Base-by-base conservation (phyloP, 1,140 invertebrate species). In the Bombus confusus region DNA sequence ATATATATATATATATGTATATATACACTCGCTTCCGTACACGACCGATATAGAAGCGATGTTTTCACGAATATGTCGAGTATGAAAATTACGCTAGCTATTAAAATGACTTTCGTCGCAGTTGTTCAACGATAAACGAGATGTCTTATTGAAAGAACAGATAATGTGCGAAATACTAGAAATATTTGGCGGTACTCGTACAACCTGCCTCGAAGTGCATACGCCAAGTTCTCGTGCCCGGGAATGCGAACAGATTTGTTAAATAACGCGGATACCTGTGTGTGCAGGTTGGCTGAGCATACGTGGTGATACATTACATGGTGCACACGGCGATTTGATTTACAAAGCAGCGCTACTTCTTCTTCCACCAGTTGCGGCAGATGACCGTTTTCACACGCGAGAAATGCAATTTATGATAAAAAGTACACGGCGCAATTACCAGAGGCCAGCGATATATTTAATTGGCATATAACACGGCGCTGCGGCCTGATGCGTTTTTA, bases 361-460 rank as follows among this genome's bases (percentile, higher is more conserved):
- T 84, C 52, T 71, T 84, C 37, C 76, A 80, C 39, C 39, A 28
- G 47, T 43, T 72, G 39, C 41, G 12, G 31, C 57, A 28, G 69
- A 84, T 85, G 79, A 88, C 74, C 78, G 81, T 89, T 89, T 89
- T 88, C 83, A 79, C 87, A 88, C 83, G 75, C 64, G 73, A 81
- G 64, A 62, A 83, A 80, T 34, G 73, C 43, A 57, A 80, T 47
- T 37, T 69, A 34, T 6, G 18, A 62, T 39, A 18, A 72, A 72
- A 57, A 62, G 57, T 64, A 39, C 66, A 64, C n/a, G 12, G 10
- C 4, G n/a, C 81, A 43, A 78, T 77, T 64, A 68, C 43, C 10
- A 41, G 41, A 15, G 72, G 3, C 34, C 62, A 31, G 28, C n/a
- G n/a, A n/a, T 59, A 25, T 8, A 22, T 62, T 43, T 83, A 83